Evolutionary conservation across 2,888 invertebrate species (phyloP), one percentile per base, ranked within the genome.

Genomic region (Schizotus pectinicornis): DNA sequence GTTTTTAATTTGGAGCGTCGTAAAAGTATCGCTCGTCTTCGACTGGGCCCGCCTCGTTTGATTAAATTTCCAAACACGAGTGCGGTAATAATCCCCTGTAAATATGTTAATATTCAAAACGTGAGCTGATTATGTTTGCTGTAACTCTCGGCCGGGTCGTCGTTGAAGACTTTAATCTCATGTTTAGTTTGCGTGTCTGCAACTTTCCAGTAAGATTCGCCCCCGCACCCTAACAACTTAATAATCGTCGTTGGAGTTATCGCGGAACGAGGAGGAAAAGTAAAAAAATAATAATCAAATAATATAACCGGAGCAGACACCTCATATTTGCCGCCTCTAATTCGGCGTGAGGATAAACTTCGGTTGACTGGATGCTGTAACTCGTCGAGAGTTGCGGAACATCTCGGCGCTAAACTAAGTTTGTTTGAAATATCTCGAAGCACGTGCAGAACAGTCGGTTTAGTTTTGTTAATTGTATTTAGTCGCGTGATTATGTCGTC

Each of bases 21-120:
- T 22, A 22, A 31, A 38, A 38, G 7, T 32, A 32, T 39, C 39
- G 30, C 32, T 30, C 30, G 31, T 8, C 33, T 9, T 22, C 22
- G 22, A 5, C 22, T 22, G 5, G 22, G 7, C 6, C 47, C 9
- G 32, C 1, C 5, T 22, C 22, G 42, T 42, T 42, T 38, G 32
- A 61, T 60, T 36, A 59, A 61, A 59, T 65, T 65, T 53, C 57
- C 32, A 43, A 57, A 54, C 65, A 62, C 64, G 62, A 52, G 39
- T 61, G 49, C 56, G 50, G 48, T 52, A 59, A 59, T 65, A 64
- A 65, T 65, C 65, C 42, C 42, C 59, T 61, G 58, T 62, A 62
- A 65, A 65, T 65, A 65, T 65, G 64, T 64, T 65, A 65, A 65
- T 65, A 65, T 65, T 65, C 65, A 59, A 51, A 64, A 65, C 65